Conservation (phyloP, 2,797 vertebrate species). For the Meda fulgida region DNA sequence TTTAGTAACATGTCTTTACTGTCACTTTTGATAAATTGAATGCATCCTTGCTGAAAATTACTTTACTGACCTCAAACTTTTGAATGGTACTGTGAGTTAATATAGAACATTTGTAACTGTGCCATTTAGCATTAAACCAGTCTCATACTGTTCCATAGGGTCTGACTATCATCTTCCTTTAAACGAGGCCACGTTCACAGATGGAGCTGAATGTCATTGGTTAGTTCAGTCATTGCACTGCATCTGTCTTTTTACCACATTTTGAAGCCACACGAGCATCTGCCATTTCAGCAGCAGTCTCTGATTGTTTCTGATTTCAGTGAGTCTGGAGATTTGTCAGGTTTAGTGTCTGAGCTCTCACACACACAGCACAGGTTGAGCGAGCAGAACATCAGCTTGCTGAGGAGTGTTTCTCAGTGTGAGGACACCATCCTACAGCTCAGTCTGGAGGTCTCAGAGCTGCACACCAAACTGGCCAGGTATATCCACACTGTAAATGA, state of each 20-base stretch:
- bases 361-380: conserved; percentile 71
- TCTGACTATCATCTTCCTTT: conserved; percentile 64
- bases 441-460: conserved; percentile 74
- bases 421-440: conserved; percentile 81
- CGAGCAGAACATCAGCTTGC: conserved; percentile 76
- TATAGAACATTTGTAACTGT: no score
- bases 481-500: conserved; percentile 52
- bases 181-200: conserved; percentile 64
- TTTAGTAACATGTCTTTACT: no score
- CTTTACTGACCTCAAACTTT: no score
- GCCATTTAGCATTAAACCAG: no score
- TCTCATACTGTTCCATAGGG: conserved; percentile 55
- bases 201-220: conserved; percentile 71
- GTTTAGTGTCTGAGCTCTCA: conserved; percentile 73
- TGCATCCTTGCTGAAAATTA: no score
- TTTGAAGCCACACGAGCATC: background rate
- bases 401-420: conserved; percentile 75
- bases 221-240: conserved; percentile 60
- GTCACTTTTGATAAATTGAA: no score
- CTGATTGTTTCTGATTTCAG: conserved; percentile 61
- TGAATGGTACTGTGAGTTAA: no score
- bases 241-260: background rate
- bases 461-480: conserved; percentile 76
- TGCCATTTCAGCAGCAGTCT: background rate
- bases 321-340: conserved; percentile 69